phyloP scores from a whole-genome alignment of 2,888 invertebrate genomes.

The Nomada goodeniana region DNA sequence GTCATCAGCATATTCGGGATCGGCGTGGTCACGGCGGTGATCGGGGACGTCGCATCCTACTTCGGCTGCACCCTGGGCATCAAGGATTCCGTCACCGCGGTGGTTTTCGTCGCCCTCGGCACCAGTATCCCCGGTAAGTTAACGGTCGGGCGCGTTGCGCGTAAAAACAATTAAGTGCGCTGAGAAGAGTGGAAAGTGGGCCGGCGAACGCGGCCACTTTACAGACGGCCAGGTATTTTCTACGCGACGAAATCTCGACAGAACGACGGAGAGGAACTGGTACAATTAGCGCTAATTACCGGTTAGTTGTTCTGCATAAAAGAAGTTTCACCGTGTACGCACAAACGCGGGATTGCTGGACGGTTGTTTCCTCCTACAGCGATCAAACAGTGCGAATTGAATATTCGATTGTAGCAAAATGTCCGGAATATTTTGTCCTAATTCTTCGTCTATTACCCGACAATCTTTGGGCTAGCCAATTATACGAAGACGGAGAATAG shows the following conservation, averaged over 20 bases:
- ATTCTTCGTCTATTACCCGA: too few species aligned
- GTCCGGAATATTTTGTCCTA: too few species aligned
- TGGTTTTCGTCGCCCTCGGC: constrained; percentile 98
- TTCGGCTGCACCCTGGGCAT: constrained; percentile 99
- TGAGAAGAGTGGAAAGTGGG: too few species aligned
- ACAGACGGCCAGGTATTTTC: constrained; percentile 15
- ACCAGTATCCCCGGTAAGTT: constrained; percentile 97
- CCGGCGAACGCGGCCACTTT: not conserved
- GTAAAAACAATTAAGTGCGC: too few species aligned
- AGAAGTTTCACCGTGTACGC: not conserved
- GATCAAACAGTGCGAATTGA: too few species aligned
- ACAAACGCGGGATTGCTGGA: not conserved
- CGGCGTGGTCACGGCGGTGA: constrained; percentile 97
- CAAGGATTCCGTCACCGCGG: constrained; percentile 98
- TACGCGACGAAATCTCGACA: constrained; percentile 9
- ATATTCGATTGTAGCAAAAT: too few species aligned
- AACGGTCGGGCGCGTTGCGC: not conserved
- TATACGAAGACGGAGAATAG: too few species aligned
- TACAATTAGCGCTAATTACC: constrained; percentile 48
- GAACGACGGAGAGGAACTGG: not conserved
- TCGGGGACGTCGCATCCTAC: constrained; percentile 98
- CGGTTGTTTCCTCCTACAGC: not conserved
- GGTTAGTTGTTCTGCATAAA: not conserved
- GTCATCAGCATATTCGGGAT: constrained; percentile 96
- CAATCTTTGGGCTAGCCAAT: too few species aligned